Percentiles rank a stretch among this genome's conserved stretches.
phyloP scores from a whole-genome alignment of 92 coral and sea anemone genomes.

The Zoanthus sansibaricus region DNA sequence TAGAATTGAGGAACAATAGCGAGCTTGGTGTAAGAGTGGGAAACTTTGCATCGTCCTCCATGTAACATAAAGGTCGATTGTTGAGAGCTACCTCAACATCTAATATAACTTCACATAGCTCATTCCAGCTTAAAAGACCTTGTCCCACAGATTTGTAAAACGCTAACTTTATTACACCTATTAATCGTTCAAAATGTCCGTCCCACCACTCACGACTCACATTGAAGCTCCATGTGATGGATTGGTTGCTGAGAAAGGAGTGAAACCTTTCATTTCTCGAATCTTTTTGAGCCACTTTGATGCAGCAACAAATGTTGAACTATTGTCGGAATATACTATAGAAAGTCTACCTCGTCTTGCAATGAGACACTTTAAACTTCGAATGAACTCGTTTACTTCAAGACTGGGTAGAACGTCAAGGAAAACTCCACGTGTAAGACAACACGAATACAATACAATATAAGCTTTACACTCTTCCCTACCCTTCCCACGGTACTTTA shows the following conservation, averaged over 20 bases:
- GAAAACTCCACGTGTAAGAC: background rate
- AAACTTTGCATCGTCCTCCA: background rate
- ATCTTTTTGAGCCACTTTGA: constrained; percentile 6
- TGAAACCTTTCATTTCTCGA: background rate
- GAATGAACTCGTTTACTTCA: background rate
- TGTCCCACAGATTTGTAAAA: constrained; percentile 11
- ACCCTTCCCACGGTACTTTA: too few relatives aligned
- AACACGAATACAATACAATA: too few relatives aligned
- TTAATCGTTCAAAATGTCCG: background rate
- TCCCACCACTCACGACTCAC: constrained; percentile 15
- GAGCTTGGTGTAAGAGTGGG: background rate
- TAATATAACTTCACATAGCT: background rate
- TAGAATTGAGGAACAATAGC: constrained; percentile 15
- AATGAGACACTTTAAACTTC: background rate
- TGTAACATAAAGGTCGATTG: background rate
- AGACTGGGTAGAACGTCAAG: background rate
- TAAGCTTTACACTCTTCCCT: too few relatives aligned
- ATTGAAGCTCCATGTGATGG: background rate
- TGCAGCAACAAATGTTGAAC: constrained; percentile 2
- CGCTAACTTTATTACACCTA: background rate
- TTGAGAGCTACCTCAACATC: background rate
- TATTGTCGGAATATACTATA: constrained; percentile 13
- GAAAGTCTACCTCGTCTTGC: background rate
- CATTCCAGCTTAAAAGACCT: background rate
- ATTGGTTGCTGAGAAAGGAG: background rate